Conservation (phyloP, 2,888 invertebrate genomes). For the Zele albiditarsus region DNA sequence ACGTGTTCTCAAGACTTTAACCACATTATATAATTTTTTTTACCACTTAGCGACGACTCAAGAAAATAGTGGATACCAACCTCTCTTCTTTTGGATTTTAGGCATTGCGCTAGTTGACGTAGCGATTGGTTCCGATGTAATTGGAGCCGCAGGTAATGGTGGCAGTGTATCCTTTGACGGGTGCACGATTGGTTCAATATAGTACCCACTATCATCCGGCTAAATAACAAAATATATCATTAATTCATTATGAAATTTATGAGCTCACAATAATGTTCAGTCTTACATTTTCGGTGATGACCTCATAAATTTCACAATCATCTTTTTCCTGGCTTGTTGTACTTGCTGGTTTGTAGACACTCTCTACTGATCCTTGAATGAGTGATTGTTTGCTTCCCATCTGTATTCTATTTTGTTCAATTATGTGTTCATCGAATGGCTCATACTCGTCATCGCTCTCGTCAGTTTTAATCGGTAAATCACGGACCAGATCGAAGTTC, state of each 20-base stretch:
- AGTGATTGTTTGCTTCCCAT: constrained; percentile 63
- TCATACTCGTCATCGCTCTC: constrained; percentile 70
- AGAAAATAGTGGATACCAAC: constrained; percentile 31
- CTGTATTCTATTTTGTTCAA: constrained; percentile 59
- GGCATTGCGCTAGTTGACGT: constrained; percentile 46
- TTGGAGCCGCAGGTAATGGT: constrained; percentile 61
- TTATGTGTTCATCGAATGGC: constrained; percentile 61
- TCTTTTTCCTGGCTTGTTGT: constrained; percentile 59
- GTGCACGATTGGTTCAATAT: constrained; percentile 51
- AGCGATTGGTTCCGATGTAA: constrained; percentile 45
- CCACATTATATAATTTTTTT: constrained; percentile 24
- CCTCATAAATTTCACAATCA: constrained; percentile 66
- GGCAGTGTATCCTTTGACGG: constrained; percentile 53
- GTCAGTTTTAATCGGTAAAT: constrained; percentile 62
- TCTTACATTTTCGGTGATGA: constrained; percentile 61
- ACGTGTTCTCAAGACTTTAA: constrained; percentile 56
- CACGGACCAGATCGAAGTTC: constrained; percentile 66
- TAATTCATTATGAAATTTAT: neutral
- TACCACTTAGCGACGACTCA: neutral
- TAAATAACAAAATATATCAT: constrained; percentile 44
- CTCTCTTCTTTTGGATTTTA: constrained; percentile 33
- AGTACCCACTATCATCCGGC: constrained; percentile 60
- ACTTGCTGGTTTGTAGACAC: constrained; percentile 63
- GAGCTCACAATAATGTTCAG: too few relatives aligned
- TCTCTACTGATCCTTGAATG: constrained; percentile 61